Percentiles rank a stretch among this genome's conserved stretches.
phyloP scores from a whole-genome alignment of 2,113 vertebrate species.

The Lampris megalopsis region DNA sequence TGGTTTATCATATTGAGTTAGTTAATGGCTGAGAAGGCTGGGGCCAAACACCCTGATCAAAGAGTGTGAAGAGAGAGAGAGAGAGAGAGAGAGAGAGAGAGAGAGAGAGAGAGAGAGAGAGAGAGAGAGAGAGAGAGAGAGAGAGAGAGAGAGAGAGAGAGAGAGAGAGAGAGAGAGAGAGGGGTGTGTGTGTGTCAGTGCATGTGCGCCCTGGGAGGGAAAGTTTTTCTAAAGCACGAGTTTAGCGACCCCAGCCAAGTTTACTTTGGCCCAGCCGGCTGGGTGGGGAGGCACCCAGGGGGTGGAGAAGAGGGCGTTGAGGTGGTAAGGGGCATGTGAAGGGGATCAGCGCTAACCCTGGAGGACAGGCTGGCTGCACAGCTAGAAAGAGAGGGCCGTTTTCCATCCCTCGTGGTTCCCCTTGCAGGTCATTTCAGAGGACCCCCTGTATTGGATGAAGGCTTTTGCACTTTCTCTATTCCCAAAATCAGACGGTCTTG shows the following conservation, averaged over 20 bases:
- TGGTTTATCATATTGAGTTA: conserved; percentile 71
- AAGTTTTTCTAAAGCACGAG: conserved; percentile 83
- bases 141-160: background rate
- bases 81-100: background rate
- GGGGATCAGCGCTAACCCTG: conserved; percentile 93
- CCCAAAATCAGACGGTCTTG: conserved; percentile 43
- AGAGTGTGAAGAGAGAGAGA: background rate
- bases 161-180: background rate
- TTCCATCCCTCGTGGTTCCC: conserved; percentile 84
- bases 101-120: background rate
- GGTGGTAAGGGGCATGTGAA: conserved; percentile 82
- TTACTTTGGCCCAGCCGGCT: conserved; percentile 87
- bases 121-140: background rate
- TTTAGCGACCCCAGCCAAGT: conserved; percentile 88
- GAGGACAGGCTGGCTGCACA: conserved; percentile 86
- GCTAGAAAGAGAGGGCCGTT: conserved; percentile 86
- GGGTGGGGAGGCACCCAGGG: conserved; percentile 60
- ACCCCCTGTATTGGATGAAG: conserved; percentile 83
- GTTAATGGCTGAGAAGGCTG: conserved; percentile 82
- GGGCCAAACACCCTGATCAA: conserved; percentile 43
- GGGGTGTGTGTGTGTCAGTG: conserved; percentile 22
- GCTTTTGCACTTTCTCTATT: conserved; percentile 10
- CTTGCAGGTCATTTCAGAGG: conserved; percentile 94
- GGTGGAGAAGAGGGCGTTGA: conserved; percentile 61
- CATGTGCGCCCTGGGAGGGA: conserved; percentile 39